Conservation (phyloP, 2,888 invertebrate genomes). For the Azorinus chamasolen region DNA sequence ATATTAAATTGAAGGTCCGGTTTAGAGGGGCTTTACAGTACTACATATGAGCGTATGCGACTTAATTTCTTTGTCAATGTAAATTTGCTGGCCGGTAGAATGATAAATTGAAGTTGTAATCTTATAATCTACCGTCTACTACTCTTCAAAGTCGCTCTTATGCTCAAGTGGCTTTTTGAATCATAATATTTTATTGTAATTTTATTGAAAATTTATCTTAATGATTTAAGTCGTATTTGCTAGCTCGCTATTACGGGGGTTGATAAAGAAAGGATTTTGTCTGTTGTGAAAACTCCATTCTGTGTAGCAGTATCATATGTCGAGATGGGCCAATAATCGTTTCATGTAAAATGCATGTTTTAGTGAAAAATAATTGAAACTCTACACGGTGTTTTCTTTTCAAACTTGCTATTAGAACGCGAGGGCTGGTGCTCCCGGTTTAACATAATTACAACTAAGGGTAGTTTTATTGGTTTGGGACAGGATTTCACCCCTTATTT, state of each 20-base stretch:
- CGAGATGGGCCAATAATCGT: background rate
- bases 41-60: no score
- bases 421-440: slow-evolving; percentile 5
- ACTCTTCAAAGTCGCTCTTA: background rate
- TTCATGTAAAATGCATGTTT: slow-evolving; percentile 17
- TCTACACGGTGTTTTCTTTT: slow-evolving; percentile 17
- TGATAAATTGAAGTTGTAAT: slow-evolving; percentile 1
- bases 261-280: no score
- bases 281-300: no score
- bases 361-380: slow-evolving; percentile 23
- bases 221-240: slow-evolving; percentile 11
- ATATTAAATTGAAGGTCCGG: no score
- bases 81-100: no score
- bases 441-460: slow-evolving; percentile 25
- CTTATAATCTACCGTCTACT: background rate
- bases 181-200: slow-evolving; percentile 17
- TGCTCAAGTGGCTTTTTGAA: slow-evolving; percentile 13
- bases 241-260: no score
- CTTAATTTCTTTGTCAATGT: no score
- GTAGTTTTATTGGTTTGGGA: slow-evolving; percentile 3
- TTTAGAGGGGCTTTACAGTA: no score
- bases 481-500: background rate
- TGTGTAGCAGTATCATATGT: no score
- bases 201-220: slow-evolving; percentile 24
- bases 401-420: slow-evolving; percentile 12